Evolutionary conservation across 2,888 invertebrate species (phyloP).

Genomic region (Acrobasis repandana): DNA sequence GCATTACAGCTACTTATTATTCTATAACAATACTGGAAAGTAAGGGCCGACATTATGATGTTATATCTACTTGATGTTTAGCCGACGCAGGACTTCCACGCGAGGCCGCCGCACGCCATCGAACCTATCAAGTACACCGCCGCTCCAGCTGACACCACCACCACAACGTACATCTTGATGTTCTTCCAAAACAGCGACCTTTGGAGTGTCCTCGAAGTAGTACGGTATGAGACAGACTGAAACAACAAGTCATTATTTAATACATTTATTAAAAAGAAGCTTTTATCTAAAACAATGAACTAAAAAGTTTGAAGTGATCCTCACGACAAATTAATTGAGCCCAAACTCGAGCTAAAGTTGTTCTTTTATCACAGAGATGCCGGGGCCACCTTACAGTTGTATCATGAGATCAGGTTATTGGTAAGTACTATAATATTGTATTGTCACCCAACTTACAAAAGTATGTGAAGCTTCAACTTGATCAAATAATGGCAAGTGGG

Average conservation of each 20-base stretch:
- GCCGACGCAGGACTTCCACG: constrained; percentile 88
- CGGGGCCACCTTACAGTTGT: too few species aligned
- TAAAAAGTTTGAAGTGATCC: too few species aligned
- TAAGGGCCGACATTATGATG: neutral
- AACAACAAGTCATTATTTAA: constrained; percentile 47
- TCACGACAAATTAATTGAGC: too few species aligned
- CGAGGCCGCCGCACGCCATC: constrained; percentile 93
- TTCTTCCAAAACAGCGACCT: constrained; percentile 97
- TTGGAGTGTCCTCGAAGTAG: constrained; percentile 92
- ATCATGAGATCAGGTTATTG: too few species aligned
- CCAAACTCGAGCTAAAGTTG: too few species aligned
- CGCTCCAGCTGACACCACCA: constrained; percentile 85
- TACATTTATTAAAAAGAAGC: too few species aligned
- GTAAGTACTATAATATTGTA: too few species aligned
- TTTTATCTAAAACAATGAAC: too few species aligned
- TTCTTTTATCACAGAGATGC: too few species aligned
- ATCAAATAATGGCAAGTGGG: too few species aligned
- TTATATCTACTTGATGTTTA: constrained; percentile 39
- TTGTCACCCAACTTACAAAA: too few species aligned
- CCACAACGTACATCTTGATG: constrained; percentile 92
- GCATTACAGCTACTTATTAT: constrained; percentile 9
- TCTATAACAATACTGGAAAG: constrained; percentile 21
- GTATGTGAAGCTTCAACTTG: too few species aligned
- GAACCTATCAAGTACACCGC: constrained; percentile 93
- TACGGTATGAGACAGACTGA: constrained; percentile 94